Evolutionary conservation across 2,888 invertebrate species (phyloP), one percentile per base, ranked within the genome.

Genomic region (Loripinus fragilis): DNA sequence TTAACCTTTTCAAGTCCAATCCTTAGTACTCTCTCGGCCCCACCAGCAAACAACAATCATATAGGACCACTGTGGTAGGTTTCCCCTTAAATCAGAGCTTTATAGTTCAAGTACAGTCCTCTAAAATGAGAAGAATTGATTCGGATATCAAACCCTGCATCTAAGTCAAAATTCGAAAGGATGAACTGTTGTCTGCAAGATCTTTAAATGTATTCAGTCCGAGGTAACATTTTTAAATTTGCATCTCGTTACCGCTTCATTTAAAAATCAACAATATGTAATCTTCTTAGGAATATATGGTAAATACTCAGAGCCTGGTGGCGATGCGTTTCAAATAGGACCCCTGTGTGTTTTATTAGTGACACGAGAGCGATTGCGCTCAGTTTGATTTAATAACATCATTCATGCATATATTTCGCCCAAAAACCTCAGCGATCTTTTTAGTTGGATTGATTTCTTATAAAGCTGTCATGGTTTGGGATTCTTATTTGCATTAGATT

Each of bases 181-280:
- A n/a, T n/a, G n/a, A n/a, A n/a, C n/a, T n/a, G n/a, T n/a, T n/a
- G n/a, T n/a, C n/a, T n/a, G n/a, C n/a, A n/a, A n/a, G n/a, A n/a
- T n/a, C n/a, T n/a, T n/a, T n/a, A n/a, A n/a, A n/a, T n/a, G n/a
- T n/a, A n/a, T n/a, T n/a, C n/a, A n/a, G n/a, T n/a, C n/a, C n/a
- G n/a, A n/a, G n/a, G n/a, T n/a, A n/a, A n/a, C n/a, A n/a, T n/a
- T 28, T 60, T 60, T 33, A 60, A 60, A 60, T 60, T 60, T 60
- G 33, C 60, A 60, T 60, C 33, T 60, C 33, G 20, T 60, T 33
- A 52, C 28, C 60, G 60, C 60, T 60, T 60, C 33, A 60, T 30
- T 60, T 60, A 33, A 33, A 60, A 33, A 20, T 28, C 60, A 60
- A 60, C 60, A 60, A 60, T 60, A 60, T 60, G 20, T 60, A 60